Evolutionary conservation across 2,797 vertebrate genomes (phyloP), one percentile per base, ranked within the genome.

Genomic region (Babyrousa celebensis): DNA sequence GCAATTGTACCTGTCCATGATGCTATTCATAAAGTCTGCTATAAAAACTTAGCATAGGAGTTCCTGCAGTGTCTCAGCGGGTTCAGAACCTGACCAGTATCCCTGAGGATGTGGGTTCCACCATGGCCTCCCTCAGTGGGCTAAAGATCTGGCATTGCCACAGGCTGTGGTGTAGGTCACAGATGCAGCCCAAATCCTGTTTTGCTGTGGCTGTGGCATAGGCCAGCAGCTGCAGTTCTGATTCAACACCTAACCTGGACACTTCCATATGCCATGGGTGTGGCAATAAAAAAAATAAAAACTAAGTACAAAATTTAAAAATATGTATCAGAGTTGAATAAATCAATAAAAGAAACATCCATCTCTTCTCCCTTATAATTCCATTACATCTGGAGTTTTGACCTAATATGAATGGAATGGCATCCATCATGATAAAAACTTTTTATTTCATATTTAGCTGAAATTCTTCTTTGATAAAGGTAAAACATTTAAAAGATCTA

Each of bases 401-500:
- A 84, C 36, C 29, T 80, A 65, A 85, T 36, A 7, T 60, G 60
- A 36, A 14, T 29, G 36, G 67, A 80, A 5, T 15, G 32, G 52
- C 80, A 15, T 79, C 23, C 9, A 16, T 36, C 15, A 40, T 36
- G 12, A 48, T 63, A 74, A 95, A 89, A 85, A 71, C 7, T 29
- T 12, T 48, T 63, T 60, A 43, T 60, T 23, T 40, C 36, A 16
- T 25, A 52, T 67, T 58, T 62, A 54, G 29, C 36, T 27, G 16
- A 86, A 85, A 43, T 80, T 90, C 17, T 74, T 74, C 18, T 90
- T 79, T 80, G 72, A 54, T 65, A 85, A 68, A 80, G 21, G 5
- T 79, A 60, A 89, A 85, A 52, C 36, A 21, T 86, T 90, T 60
- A 86, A 90, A 74, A 67, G 93, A 86, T 60, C 15, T 56, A 12